Percentiles rank a stretch among this genome's conserved stretches.
Evolutionary conservation across 2,113 vertebrate species (phyloP).

Genomic region (Progne subis): DNA sequence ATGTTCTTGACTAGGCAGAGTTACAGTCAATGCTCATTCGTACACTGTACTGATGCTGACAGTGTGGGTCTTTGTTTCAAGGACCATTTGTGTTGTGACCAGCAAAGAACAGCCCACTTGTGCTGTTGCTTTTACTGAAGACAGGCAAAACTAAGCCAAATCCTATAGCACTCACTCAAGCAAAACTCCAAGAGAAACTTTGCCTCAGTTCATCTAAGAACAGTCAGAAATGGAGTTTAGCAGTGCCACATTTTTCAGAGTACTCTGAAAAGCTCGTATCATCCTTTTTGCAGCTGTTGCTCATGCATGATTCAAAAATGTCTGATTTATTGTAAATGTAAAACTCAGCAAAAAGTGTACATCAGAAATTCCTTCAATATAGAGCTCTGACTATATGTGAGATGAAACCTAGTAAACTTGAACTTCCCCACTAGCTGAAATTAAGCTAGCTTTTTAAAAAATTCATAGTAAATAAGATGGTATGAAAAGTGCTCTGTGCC

Average conservation of each 20-base stretch:
- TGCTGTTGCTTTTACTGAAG: not conserved
- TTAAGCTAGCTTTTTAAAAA: not conserved
- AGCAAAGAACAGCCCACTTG: not conserved
- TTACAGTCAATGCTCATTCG: not conserved
- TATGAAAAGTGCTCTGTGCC: not conserved
- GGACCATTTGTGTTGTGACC: not conserved
- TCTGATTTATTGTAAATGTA: not conserved
- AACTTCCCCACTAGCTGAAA: not conserved
- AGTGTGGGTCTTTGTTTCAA: not conserved
- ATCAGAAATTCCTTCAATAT: not conserved
- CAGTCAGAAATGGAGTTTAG: not conserved
- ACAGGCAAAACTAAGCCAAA: not conserved
- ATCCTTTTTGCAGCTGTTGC: not conserved
- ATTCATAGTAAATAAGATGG: not conserved
- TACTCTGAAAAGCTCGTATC: not conserved
- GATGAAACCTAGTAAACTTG: not conserved
- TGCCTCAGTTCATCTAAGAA: not conserved
- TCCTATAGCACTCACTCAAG: not conserved
- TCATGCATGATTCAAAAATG: not conserved
- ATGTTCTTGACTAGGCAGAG: not conserved
- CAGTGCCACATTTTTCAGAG: not conserved
- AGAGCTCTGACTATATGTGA: not conserved
- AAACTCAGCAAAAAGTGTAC: not conserved
- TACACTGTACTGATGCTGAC: not conserved
- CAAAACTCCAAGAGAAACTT: slow-evolving; percentile 6